A percentile compares a stretch with the other conserved stretches of the same genome.
phyloP scores from a whole-genome alignment of 2,113 vertebrate genomes.

The Todiramphus saurophagus region DNA sequence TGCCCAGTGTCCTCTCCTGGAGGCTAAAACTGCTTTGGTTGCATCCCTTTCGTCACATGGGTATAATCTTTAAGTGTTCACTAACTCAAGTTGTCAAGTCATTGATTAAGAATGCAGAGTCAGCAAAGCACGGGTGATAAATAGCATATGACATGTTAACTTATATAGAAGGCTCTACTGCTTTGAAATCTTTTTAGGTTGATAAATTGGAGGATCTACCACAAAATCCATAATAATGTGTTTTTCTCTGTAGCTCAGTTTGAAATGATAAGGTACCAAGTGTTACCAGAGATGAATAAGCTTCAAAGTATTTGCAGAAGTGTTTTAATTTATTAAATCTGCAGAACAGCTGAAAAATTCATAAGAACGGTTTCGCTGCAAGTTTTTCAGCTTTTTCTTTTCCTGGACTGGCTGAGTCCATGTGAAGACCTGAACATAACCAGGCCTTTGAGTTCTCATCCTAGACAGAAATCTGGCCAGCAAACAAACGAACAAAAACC shows the following conservation, averaged over 20 bases:
- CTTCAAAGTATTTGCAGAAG: constrained; percentile 9
- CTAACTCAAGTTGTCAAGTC: constrained; percentile 19
- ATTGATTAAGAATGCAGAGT: background rate
- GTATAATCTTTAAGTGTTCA: background rate
- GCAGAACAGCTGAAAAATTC: background rate
- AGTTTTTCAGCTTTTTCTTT: background rate
- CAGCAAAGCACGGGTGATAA: background rate
- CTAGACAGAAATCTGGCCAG: background rate
- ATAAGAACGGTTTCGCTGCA: fast-evolving
- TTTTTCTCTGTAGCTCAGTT: background rate
- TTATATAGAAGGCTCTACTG: background rate
- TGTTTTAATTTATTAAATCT: constrained; percentile 33
- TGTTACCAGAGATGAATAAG: constrained; percentile 1
- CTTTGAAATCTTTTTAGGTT: constrained; percentile 28
- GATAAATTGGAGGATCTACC: constrained; percentile 28
- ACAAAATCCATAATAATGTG: constrained; percentile 44
- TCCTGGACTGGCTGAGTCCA: background rate
- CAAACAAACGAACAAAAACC: background rate
- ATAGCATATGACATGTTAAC: background rate
- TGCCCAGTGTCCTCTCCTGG: background rate
- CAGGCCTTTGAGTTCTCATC: background rate
- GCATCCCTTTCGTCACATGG: background rate
- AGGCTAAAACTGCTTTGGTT: background rate
- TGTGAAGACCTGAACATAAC: background rate
- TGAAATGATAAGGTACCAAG: constrained; percentile 27